Evolutionary conservation across 2,888 invertebrate species (phyloP).

Genomic region (Schizaphis graminum): DNA sequence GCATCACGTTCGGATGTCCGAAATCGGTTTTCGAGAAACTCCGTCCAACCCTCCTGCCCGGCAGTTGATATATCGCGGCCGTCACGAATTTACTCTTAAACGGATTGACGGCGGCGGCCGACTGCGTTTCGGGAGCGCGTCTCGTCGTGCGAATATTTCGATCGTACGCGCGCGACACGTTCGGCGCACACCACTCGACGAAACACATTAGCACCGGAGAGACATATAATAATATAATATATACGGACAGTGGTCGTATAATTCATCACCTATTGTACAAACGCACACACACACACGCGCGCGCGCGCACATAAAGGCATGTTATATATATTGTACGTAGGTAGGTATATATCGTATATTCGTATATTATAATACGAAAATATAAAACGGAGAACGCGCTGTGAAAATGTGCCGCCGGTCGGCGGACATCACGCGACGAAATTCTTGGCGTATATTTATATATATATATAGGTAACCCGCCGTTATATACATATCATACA

Average conservation of each 20-base stretch:
- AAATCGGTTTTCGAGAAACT: neutral
- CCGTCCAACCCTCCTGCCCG: neutral
- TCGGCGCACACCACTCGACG: neutral
- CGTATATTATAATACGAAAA: neutral
- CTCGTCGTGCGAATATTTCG: neutral
- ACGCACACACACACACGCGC: neutral
- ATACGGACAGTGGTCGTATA: neutral
- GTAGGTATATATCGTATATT: neutral
- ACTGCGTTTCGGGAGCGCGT: neutral
- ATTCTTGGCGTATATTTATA: neutral
- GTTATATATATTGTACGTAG: no score
- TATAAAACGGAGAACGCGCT: neutral
- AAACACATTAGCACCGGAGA: neutral
- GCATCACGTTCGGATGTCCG: neutral
- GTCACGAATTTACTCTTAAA: conserved; percentile 20
- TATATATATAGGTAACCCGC: neutral
- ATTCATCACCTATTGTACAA: neutral
- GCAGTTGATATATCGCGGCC: neutral
- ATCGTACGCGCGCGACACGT: neutral
- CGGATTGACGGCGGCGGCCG: neutral
- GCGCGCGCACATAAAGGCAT: neutral
- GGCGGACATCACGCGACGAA: neutral
- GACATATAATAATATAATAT: neutral
- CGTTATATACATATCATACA: neutral
- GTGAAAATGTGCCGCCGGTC: neutral